Evolutionary conservation across 2,888 invertebrate genomes (phyloP).

Genomic region (Brassicogethes aeneus): DNA sequence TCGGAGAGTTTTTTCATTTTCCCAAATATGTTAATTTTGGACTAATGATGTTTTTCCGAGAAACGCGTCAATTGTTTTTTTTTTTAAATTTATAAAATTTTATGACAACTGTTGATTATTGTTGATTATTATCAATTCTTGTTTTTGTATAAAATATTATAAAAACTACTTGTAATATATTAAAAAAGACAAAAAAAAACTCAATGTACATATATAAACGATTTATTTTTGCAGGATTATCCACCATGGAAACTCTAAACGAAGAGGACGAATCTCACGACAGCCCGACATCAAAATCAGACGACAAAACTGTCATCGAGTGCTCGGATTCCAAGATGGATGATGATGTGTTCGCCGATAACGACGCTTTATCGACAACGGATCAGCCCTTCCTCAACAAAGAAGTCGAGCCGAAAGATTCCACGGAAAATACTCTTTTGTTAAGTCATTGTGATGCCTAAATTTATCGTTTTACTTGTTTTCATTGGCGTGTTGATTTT

Average conservation of each 20-base stretch:
- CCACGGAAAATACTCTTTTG: slow-evolving; percentile 32
- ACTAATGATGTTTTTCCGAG: too few species aligned
- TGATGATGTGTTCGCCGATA: slow-evolving; percentile 32
- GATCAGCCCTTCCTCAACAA: slow-evolving; percentile 27
- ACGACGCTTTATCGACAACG: slow-evolving; percentile 22
- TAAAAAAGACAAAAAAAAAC: too few species aligned
- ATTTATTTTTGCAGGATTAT: too few species aligned
- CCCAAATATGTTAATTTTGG: too few species aligned
- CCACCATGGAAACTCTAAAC: slow-evolving; percentile 38
- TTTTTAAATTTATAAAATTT: too few species aligned
- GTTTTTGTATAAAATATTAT: too few species aligned
- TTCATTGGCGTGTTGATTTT: neutral
- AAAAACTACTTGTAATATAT: too few species aligned
- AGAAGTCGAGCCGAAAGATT: slow-evolving; percentile 30
- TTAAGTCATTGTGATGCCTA: slow-evolving; percentile 30
- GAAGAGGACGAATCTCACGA: slow-evolving; percentile 41
- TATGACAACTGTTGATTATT: too few species aligned
- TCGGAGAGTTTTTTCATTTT: too few species aligned
- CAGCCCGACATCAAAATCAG: slow-evolving; percentile 36
- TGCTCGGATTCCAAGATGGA: slow-evolving; percentile 30
- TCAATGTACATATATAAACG: too few species aligned
- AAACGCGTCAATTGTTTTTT: too few species aligned
- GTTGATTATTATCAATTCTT: too few species aligned
- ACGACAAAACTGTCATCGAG: slow-evolving; percentile 37
- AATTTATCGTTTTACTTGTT: slow-evolving; percentile 5